phyloP scores from a whole-genome alignment of 2,797 vertebrate genomes.

The Artibeus lituratus region DNA sequence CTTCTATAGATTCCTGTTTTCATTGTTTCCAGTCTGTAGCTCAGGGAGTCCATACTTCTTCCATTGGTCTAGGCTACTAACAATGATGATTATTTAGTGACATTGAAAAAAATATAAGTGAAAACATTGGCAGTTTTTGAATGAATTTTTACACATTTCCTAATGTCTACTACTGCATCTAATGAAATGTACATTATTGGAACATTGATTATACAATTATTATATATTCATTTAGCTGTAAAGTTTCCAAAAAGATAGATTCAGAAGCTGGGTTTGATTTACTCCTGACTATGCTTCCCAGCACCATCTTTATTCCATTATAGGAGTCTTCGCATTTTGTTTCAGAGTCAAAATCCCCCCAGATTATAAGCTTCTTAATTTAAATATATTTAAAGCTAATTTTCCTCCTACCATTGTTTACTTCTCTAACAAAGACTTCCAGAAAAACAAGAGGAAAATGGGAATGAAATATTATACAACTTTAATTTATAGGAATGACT shows the following conservation, averaged over 20 bases:
- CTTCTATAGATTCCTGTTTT: neutral
- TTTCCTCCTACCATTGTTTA: neutral
- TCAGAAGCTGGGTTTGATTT: neutral
- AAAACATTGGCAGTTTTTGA: neutral
- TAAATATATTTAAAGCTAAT: neutral
- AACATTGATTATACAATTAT: neutral
- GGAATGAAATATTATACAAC: neutral
- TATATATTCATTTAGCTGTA: neutral
- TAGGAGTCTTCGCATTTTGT: neutral
- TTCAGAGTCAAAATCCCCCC: neutral
- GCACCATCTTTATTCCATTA: neutral
- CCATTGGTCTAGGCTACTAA: neutral
- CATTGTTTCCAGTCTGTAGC: neutral
- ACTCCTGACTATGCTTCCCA: neutral
- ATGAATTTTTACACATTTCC: neutral
- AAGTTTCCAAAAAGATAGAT: neutral
- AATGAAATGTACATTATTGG: neutral
- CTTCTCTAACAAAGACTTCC: neutral
- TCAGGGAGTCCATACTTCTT: neutral
- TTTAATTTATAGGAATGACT: neutral
- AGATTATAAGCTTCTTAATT: neutral
- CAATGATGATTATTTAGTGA: neutral
- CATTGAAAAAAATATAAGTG: neutral
- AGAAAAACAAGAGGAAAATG: neutral
- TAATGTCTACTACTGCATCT: neutral